A percentile compares a stretch with the other conserved stretches of the same genome.
phyloP scores from a whole-genome alignment of 2,888 invertebrate species.

The Apomyelois bistriatella region DNA sequence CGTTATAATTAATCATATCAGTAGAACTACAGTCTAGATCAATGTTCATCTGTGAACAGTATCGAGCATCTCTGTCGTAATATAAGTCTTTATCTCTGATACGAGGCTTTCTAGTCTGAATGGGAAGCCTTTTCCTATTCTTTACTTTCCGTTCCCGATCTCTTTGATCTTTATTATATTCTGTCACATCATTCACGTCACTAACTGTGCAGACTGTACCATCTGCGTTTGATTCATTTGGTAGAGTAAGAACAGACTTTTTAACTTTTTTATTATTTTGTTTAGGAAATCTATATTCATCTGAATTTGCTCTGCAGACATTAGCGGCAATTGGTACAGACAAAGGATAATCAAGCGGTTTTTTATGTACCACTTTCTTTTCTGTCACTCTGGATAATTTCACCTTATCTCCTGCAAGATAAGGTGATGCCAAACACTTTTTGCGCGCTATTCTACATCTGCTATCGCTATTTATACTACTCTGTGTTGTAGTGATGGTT shows the following conservation, averaged over 20 bases:
- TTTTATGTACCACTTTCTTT: constrained; percentile 46
- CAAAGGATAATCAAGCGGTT: constrained; percentile 38
- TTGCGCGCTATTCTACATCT: constrained; percentile 35
- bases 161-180: constrained; percentile 40
- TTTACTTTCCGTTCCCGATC: constrained; percentile 34
- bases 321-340: constrained; percentile 53
- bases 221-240: constrained; percentile 42
- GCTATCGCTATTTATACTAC: constrained; percentile 26
- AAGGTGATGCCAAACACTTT: constrained; percentile 37
- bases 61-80: constrained; percentile 49
- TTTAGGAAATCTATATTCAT: constrained; percentile 49
- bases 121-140: constrained; percentile 37
- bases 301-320: constrained; percentile 64
- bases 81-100: constrained; percentile 36
- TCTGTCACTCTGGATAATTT: constrained; percentile 49
- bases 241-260: constrained; percentile 61
- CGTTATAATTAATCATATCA: constrained; percentile 43
- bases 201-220: constrained; percentile 59
- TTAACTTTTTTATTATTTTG: constrained; percentile 45
- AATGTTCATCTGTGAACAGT: constrained; percentile 46
- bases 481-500: constrained; percentile 25
- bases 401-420: constrained; percentile 42
- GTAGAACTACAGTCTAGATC: constrained; percentile 53
- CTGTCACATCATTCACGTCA: constrained; percentile 59
- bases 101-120: constrained; percentile 30